Evolutionary conservation across 2,113 vertebrate species (phyloP).

Genomic region (Peromyscus maniculatus): DNA sequence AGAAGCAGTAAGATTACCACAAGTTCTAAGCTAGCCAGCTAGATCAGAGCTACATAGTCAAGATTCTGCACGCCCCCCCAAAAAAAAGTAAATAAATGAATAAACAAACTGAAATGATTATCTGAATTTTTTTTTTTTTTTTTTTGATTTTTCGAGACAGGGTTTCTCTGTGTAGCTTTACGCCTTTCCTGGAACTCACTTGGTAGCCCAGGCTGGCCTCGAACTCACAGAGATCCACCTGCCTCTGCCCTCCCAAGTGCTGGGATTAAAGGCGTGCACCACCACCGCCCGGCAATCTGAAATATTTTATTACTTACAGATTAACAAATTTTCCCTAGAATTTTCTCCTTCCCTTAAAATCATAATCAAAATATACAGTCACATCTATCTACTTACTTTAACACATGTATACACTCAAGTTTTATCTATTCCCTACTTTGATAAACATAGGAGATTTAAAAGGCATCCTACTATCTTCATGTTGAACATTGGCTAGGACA

Average conservation of each 20-base stretch:
- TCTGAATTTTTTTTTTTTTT: not conserved
- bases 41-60: not conserved
- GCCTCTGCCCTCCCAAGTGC: no score
- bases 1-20: not conserved
- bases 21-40: not conserved
- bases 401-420: not conserved
- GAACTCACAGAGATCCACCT: no score
- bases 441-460: slow-evolving; percentile 21
- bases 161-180: no score
- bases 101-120: slow-evolving; percentile 29
- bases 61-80: no score
- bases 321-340: slow-evolving; percentile 42
- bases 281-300: no score
- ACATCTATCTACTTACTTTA: not conserved
- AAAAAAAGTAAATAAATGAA: slow-evolving; percentile 9
- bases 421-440: slow-evolving; percentile 45
- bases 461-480: slow-evolving; percentile 5
- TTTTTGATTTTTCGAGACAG: no score
- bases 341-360: slow-evolving; percentile 52
- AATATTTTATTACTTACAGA: not conserved
- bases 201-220: no score
- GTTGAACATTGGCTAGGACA: not conserved
- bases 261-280: no score
- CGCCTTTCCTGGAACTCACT: no score
- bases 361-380: slow-evolving; percentile 31